Base-by-base conservation (phyloP, 2,888 invertebrate species). In the Theretra japonica region DNA sequence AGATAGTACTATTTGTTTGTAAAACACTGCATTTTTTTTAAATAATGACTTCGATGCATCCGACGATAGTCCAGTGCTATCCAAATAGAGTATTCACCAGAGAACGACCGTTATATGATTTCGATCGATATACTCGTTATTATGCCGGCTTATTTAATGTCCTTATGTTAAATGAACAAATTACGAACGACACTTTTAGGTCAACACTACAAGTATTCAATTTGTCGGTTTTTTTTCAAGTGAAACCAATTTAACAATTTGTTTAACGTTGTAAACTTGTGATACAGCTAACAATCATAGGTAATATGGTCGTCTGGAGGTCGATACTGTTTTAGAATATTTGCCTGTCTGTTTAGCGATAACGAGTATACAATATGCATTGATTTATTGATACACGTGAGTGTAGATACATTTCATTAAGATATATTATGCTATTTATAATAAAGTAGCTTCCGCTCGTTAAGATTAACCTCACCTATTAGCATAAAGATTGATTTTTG, bases 311-410 rank as follows among this genome's bases (percentile, higher is more conserved):
- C 21, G 41, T 41, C 23, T 41, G 62, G 41, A 65, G 41, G 62
- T 23, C 62, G 62, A 41, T 65, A 41, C 19, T 17, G 21, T 65
- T 65, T 65, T 62, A 62, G 62, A 65, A 41, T 41, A 21, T 41
- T 11, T 41, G 21, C 41, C 21, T 41, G 23, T 30, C 6, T 19
- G n/a, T 60, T 30, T 53, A 53, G 53, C 4, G 53, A 59, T 59
- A 25, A 59, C 17, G 25, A 58, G n/a, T 53, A 53, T n/a, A 53
- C 17, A 53, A 53, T 53, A 53, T n/a, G n/a, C 17, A 53, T 53
- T n/a, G 53, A 53, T 53, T 53, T 53, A 53, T 53, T n/a, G 53
- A 53, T 53, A 53, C 7, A 53, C 5, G 53, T 53, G n/a, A 53
- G 17, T 53, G 53, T n/a, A 53, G 17, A 19, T 53, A 53, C n/a